phyloP scores from a whole-genome alignment of 2,888 invertebrate species.

The Hirtodrosophila alboralis region DNA sequence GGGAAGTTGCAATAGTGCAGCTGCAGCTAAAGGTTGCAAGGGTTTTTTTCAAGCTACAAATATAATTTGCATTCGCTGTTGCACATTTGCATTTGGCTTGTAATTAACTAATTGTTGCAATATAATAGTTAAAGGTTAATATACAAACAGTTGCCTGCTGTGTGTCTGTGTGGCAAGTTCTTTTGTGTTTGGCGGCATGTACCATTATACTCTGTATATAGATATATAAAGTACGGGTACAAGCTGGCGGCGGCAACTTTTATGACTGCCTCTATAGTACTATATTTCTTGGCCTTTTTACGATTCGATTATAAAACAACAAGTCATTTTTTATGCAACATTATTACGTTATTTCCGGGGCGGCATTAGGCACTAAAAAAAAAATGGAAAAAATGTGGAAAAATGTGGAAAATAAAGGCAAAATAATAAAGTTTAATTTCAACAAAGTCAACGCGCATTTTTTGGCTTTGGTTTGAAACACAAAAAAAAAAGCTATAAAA shows the following conservation, averaged over 20 bases:
- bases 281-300: constrained; percentile 53
- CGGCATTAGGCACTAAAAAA: constrained; percentile 1
- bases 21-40: too few relatives aligned
- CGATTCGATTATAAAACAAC: constrained; percentile 75
- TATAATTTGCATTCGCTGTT: constrained; percentile 26
- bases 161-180: constrained; percentile 40
- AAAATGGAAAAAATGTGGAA: neutral
- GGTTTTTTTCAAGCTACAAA: too few relatives aligned
- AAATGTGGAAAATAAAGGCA: neutral
- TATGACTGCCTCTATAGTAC: constrained; percentile 21
- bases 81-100: constrained; percentile 5
- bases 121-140: too few relatives aligned
- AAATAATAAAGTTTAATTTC: constrained; percentile 73
- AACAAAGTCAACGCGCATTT: constrained; percentile 54
- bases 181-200: constrained; percentile 54
- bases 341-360: constrained; percentile 74
- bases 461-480: constrained; percentile 43
- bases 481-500: constrained; percentile 59
- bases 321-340: constrained; percentile 71
- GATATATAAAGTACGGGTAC: constrained; percentile 17
- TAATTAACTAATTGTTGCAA: constrained; percentile 18
- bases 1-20: too few relatives aligned
- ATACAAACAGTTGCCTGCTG: constrained; percentile 8
- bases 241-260: constrained; percentile 26
- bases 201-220: constrained; percentile 35